A percentile compares a stretch with the other conserved stretches of the same genome.
These are phyloP conservation scores for Slavum lentiscoides DNA, from an alignment of 2,888 invertebrate genomes.

Conservation along the genomic window DNA sequence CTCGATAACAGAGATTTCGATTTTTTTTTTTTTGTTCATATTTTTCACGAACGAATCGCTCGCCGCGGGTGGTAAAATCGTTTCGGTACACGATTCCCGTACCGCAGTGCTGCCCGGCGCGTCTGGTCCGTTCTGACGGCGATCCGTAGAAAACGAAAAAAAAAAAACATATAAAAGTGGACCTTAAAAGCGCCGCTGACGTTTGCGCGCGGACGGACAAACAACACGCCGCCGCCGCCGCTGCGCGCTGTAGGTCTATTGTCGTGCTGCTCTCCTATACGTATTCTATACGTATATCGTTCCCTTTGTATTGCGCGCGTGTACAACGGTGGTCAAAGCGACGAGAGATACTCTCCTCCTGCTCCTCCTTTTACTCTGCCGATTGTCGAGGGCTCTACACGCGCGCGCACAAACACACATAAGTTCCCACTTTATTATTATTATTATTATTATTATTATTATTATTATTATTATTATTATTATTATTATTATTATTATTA, in stretches of 20 bases:
- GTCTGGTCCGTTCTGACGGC: not conserved
- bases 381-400: not conserved
- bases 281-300: not conserved
- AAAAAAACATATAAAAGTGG: conserved; percentile 21
- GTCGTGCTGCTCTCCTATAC: too few species aligned
- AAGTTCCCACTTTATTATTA: conserved; percentile 23
- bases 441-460: too few species aligned
- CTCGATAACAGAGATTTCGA: conserved; percentile 21
- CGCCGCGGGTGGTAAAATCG: conserved; percentile 32
- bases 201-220: conserved; percentile 47
- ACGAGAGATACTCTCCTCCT: conserved; percentile 27
- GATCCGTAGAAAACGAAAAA: not conserved
- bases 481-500: too few species aligned
- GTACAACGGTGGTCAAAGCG: conserved; percentile 29
- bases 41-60: conserved; percentile 6
- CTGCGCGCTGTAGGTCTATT: too few species aligned
- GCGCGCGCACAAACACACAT: not conserved
- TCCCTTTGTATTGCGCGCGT: conserved; percentile 11
- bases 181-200: conserved; percentile 50
- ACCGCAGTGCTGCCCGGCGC: too few species aligned
- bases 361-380: not conserved
- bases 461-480: too few species aligned
- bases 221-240: conserved; percentile 42
- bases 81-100: too few species aligned
- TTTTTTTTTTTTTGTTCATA: not conserved